Base-by-base conservation (phyloP, 2,797 vertebrate species). In the Furcifer pardalis region DNA sequence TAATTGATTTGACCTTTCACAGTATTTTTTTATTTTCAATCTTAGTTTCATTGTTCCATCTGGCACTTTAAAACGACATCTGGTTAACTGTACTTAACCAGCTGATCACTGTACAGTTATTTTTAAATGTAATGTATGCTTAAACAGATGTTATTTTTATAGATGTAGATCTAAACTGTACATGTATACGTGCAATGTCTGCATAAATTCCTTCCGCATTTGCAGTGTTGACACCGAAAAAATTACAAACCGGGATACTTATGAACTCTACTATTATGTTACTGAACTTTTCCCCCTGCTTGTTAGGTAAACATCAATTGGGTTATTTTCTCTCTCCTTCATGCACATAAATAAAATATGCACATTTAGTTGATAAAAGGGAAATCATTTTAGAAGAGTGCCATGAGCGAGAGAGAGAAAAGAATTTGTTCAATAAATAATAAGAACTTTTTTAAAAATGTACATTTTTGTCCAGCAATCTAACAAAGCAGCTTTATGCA, bases 1-100 rank as follows among this genome's bases (percentile, higher is more conserved):
- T 99, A 99, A 99, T 99, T 99, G 98, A 98, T 99, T 98, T 99
- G 98, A 99, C 98, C 98, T 99, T 99, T 99, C 97, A 96, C 97
- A 96, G 97, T 91, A 97, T 97, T 98, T 96, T 98, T 97, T 97
- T 97, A 98, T 99, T 98, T 99, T 97, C 98, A 98, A 98, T 98
- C 97, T 97, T 95, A 94, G 96, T 98, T 99, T 99, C 98, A 98
- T 99, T 98, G 98, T 98, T 99, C 98, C 98, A 99, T 99, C 98
- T 99, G 98, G 97, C 98, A 97, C 97, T 98, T 98, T 98, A 97
- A 98, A 98, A 96, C 96, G 97, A 99, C 98, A 99, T 99, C 98
- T 99, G 98, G 96, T 97, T 98, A 98, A 99, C 98, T 99, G 98
- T 99, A 99, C 98, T 98, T 98, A 97, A 97, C 95, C 97, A 97